These are phyloP conservation scores for Epirrita christyi DNA, from an alignment of 2,888 invertebrate genomes.

Conservation along the genomic window DNA sequence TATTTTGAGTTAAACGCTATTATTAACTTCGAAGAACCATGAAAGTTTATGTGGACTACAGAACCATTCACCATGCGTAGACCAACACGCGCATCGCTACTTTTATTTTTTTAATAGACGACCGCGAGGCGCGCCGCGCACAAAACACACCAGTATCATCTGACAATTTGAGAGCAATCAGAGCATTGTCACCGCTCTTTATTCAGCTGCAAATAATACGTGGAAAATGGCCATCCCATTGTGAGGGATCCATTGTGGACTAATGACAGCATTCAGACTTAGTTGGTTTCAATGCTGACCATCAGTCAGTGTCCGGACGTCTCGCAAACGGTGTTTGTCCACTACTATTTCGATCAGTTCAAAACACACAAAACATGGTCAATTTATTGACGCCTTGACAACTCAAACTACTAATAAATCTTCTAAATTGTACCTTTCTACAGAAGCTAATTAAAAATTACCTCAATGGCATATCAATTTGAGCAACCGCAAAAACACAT, in stretches of 20 bases:
- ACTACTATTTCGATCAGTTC: slow-evolving; percentile 7
- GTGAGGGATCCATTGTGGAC: slow-evolving; percentile 73
- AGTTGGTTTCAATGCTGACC: slow-evolving; percentile 66
- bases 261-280: slow-evolving; percentile 80
- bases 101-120: slow-evolving; percentile 68
- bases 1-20: too few species aligned
- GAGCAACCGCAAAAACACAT: slow-evolving; percentile 58
- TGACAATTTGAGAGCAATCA: slow-evolving; percentile 85
- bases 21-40: too few species aligned
- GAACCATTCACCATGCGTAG: too few species aligned
- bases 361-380: slow-evolving; percentile 14
- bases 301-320: slow-evolving; percentile 68
- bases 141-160: slow-evolving; percentile 82
- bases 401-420: slow-evolving; percentile 7
- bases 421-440: not conserved
- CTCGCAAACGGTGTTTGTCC: slow-evolving; percentile 47
- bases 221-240: slow-evolving; percentile 82
- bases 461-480: slow-evolving; percentile 65
- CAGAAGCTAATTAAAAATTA: not conserved
- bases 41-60: too few species aligned
- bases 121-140: slow-evolving; percentile 62
- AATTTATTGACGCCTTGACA: not conserved
- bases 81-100: too few species aligned
- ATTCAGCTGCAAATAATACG: slow-evolving; percentile 83
- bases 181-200: slow-evolving; percentile 83